phyloP scores from a whole-genome alignment of 2,888 invertebrate species.

The Harpalus rufipes region DNA sequence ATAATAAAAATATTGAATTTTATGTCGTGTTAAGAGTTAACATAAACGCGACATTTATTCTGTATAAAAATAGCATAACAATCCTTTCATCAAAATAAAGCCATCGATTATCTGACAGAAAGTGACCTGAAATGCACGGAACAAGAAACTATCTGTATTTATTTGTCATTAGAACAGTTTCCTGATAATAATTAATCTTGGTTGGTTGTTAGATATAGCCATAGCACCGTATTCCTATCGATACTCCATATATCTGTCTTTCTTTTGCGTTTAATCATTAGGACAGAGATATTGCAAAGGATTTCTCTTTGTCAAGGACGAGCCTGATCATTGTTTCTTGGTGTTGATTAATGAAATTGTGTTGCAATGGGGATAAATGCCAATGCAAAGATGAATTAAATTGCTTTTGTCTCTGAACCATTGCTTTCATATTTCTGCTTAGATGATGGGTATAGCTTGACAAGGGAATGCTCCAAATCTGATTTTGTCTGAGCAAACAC shows the following conservation, averaged over 20 bases:
- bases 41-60: constrained; percentile 14
- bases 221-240: background rate
- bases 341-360: constrained; percentile 30
- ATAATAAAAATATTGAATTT: background rate
- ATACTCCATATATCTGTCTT: constrained; percentile 19
- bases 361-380: constrained; percentile 24
- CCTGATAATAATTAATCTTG: constrained; percentile 6
- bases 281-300: constrained; percentile 21
- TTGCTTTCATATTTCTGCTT: constrained; percentile 18
- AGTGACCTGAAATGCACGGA: constrained; percentile 3
- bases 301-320: constrained; percentile 37
- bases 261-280: constrained; percentile 7
- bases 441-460: background rate
- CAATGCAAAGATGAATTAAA: constrained; percentile 40
- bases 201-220: background rate
- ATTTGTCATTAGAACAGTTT: background rate
- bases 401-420: constrained; percentile 28
- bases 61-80: constrained; percentile 14
- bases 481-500: background rate
- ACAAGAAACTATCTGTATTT: constrained; percentile 3
- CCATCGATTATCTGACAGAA: constrained; percentile 7
- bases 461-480: constrained; percentile 2
- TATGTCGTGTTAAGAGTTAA: constrained; percentile 10
- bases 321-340: constrained; percentile 38
- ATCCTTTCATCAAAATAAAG: background rate